These are phyloP conservation scores for Drosophila subpulchrella DNA, from an alignment of 1,140 invertebrate species.

Conservation along the genomic window DNA sequence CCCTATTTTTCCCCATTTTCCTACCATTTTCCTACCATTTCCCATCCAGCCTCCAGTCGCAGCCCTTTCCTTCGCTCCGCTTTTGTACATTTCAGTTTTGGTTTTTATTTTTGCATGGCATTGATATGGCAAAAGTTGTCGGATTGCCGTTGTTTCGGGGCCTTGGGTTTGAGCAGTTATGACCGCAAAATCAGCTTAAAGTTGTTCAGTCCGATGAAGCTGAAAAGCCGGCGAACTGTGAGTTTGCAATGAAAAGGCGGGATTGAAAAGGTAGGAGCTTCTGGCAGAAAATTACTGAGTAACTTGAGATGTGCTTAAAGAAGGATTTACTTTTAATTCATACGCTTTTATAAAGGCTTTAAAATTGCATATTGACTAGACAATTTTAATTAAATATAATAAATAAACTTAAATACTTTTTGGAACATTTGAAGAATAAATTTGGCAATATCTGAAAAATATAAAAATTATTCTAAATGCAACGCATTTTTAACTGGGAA, in stretches of 20 bases:
- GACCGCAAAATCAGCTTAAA: conserved; percentile 58
- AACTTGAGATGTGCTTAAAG: background rate
- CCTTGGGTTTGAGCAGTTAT: conserved; percentile 23
- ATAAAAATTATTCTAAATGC: no score
- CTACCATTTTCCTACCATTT: conserved; percentile 12
- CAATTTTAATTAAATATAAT: no score
- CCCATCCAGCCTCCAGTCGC: background rate
- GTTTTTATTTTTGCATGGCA: conserved; percentile 37
- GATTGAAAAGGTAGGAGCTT: background rate
- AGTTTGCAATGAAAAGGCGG: conserved; percentile 7
- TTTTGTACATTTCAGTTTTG: conserved; percentile 20
- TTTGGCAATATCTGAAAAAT: no score
- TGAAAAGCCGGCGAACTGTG: conserved; percentile 28
- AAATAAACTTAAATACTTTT: no score
- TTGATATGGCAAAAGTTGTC: conserved; percentile 63
- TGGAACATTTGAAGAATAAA: no score
- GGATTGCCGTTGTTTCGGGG: conserved; percentile 47
- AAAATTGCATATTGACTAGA: no score
- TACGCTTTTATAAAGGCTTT: no score
- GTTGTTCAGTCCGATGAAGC: conserved; percentile 30
- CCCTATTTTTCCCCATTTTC: conserved; percentile 11
- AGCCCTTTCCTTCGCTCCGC: conserved; percentile 14
- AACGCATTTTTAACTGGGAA: no score
- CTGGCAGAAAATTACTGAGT: background rate
- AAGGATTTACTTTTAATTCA: no score